Percentiles rank a stretch among this genome's conserved stretches.
These are phyloP conservation scores for Steromphala cineraria DNA, from an alignment of 2,888 invertebrate species.

Conservation along the genomic window DNA sequence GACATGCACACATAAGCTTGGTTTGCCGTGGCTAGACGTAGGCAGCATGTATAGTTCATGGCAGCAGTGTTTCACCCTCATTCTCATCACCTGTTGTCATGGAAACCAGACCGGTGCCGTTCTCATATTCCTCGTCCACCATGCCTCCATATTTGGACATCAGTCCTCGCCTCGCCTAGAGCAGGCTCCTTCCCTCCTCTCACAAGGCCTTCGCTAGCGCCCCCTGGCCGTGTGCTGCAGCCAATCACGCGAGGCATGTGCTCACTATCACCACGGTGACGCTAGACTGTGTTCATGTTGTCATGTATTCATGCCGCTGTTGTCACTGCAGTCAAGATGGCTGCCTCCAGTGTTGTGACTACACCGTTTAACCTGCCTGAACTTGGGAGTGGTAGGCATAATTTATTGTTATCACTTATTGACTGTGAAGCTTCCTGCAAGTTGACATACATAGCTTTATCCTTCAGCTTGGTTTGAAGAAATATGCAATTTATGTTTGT, in stretches of 20 bases:
- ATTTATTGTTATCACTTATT: neutral
- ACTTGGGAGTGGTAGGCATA: neutral
- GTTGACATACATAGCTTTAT: neutral
- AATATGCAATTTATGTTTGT: neutral
- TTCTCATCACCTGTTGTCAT: neutral
- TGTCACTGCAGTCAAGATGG: neutral
- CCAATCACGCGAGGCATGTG: neutral
- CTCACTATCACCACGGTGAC: neutral
- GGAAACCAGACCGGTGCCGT: neutral
- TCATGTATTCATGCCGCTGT: too few relatives aligned
- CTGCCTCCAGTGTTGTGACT: neutral
- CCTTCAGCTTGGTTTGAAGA: neutral
- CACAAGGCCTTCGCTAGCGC: neutral
- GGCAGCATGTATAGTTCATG: conserved; percentile 15
- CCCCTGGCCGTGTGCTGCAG: neutral
- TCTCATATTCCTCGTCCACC: neutral
- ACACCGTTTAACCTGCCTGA: neutral
- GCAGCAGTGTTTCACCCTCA: conserved; percentile 15
- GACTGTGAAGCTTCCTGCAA: neutral
- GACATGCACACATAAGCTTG: neutral
- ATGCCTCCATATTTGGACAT: neutral
- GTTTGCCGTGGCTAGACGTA: conserved; percentile 13
- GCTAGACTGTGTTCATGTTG: too few relatives aligned
- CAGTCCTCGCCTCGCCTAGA: neutral
- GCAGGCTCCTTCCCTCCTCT: neutral